A percentile compares a stretch with the other conserved stretches of the same genome.
phyloP scores from a whole-genome alignment of 2,797 vertebrate species.

The Enoplosus armatus region DNA sequence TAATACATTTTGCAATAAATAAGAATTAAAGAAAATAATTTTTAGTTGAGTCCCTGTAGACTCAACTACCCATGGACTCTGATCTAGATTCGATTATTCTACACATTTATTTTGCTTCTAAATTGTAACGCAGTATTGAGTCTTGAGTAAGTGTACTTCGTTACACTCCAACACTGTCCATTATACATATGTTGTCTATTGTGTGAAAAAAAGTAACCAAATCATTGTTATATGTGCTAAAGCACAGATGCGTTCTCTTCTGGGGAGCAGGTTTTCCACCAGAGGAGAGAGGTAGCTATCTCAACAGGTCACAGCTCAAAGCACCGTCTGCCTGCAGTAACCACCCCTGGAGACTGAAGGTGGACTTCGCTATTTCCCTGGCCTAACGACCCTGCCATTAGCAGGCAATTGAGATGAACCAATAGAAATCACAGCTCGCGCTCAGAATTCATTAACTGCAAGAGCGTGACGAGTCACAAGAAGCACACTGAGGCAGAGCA shows the following conservation, averaged over 20 bases:
- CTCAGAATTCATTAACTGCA: slow-evolving; percentile 85
- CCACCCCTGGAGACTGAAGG: slow-evolving; percentile 73
- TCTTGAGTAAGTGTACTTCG: background rate
- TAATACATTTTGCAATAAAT: background rate
- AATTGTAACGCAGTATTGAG: too few species aligned
- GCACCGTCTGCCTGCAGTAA: slow-evolving; percentile 56
- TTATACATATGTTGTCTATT: background rate
- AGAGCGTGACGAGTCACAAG: slow-evolving; percentile 78
- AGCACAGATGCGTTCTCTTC: slow-evolving; percentile 25
- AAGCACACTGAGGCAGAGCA: slow-evolving; percentile 75
- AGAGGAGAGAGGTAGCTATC: slow-evolving; percentile 37
- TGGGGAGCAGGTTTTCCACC: slow-evolving; percentile 4
- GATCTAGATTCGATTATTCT: too few species aligned
- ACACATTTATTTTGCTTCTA: too few species aligned
- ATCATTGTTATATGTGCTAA: background rate
- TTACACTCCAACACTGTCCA: background rate
- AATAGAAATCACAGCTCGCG: slow-evolving; percentile 84
- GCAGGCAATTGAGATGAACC: slow-evolving; percentile 83
- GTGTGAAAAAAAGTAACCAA: background rate
- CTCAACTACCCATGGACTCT: background rate
- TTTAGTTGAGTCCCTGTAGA: background rate
- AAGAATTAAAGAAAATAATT: background rate
- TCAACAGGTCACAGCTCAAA: slow-evolving; percentile 68
- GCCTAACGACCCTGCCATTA: slow-evolving; percentile 84
- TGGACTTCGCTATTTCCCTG: slow-evolving; percentile 80